These are phyloP conservation scores for Ameiurus melas DNA, from an alignment of 2,113 vertebrate genomes.

Conservation along the genomic window DNA sequence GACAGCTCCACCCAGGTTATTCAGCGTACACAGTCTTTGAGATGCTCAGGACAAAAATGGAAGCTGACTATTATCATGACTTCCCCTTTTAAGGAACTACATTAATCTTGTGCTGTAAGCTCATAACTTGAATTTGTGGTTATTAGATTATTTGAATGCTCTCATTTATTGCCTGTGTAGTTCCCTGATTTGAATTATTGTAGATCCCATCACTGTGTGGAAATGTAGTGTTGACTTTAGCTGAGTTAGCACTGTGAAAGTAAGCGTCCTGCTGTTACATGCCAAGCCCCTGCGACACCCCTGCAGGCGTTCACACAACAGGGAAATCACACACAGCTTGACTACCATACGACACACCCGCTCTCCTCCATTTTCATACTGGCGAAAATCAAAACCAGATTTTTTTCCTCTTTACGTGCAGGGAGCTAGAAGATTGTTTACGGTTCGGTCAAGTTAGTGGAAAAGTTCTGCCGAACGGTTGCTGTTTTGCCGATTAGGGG, in stretches of 20 bases:
- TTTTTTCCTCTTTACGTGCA: not conserved
- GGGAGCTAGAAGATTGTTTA: not conserved
- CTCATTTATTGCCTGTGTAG: not conserved
- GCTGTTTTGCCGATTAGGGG: conserved; percentile 6
- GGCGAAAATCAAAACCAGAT: conserved; percentile 1
- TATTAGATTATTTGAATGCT: not conserved
- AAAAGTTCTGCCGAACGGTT: conserved; percentile 10
- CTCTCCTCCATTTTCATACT: not conserved
- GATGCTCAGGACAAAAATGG: not conserved
- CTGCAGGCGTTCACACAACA: not conserved
- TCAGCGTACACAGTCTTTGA: too few relatives aligned
- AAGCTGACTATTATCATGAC: not conserved
- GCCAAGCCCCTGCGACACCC: not conserved
- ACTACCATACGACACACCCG: not conserved
- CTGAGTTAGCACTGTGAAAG: not conserved
- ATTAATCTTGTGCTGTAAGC: not conserved
- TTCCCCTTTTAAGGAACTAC: not conserved
- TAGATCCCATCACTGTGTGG: not conserved
- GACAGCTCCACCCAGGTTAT: not conserved
- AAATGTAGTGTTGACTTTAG: not conserved
- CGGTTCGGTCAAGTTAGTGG: not conserved
- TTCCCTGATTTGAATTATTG: not conserved
- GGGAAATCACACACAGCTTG: not conserved
- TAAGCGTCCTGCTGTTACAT: not conserved
- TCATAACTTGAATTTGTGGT: not conserved